Base-by-base conservation (phyloP, 2,113 vertebrate species). In the Calyptommatus sinebrachiatus region DNA sequence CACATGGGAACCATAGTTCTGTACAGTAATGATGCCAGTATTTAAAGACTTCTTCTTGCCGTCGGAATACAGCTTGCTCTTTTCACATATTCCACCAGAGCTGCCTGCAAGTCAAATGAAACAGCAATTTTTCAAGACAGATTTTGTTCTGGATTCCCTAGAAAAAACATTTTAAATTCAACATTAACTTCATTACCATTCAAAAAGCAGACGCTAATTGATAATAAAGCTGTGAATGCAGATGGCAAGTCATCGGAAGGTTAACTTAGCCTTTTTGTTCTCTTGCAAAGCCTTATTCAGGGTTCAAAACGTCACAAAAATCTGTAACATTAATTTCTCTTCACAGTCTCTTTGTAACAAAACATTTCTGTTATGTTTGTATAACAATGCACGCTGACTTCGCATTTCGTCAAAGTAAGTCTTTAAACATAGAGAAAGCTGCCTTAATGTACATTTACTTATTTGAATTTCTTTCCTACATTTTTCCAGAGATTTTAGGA, bases 11-110 rank as follows among this genome's bases (percentile, higher is more conserved):
- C 96, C 97, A 26, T 99, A 99, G 91, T 99, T 99, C 94, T 99
- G 97, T 79, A 99, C 98, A 45, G 98, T 99, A 90, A 99, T 99
- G 90, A 99, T 99, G 74, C 98, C 98, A 24, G 98, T 99, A 94
- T 99, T 99, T 81, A 99, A 92, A 84, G 98, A 99, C 88, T 99
- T 99, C 93, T 89, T 96, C 93, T 97, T 99, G 2, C 96, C 96
- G 83, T 99, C 98, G 0, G 97, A 98, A 90, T 99, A 99, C 3
- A 96, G 90, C 82, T 96, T 99, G 86, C 89, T 97, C 90, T 94
- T 98, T 78, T 99, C 98, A 95, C 98, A 99, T 89, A 99, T 99
- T 68, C 98, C 98, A 68, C 98, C 98, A 69, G 98, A 99, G 90
- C 97, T 99, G 84, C 97, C 98, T 99, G 90, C 4, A 80, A 76